Evolutionary conservation across 2,888 invertebrate genomes (phyloP), one percentile per base, ranked within the genome.

Genomic region (Caenorhabditis sinica): DNA sequence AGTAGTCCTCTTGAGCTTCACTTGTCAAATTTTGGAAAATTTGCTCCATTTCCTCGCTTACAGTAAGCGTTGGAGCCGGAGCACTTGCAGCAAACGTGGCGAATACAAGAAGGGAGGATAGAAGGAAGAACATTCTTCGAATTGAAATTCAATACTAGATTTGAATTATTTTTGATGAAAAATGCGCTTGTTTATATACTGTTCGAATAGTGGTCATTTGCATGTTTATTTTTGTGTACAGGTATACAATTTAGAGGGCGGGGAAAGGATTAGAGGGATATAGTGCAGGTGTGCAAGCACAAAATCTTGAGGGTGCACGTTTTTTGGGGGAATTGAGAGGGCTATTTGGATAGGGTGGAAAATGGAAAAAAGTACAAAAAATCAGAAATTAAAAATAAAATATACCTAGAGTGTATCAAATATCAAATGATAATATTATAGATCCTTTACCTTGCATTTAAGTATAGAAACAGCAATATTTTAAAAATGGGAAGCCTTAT

Each of bases 11-110:
- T 40, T 69, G 69, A 56, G 40, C 69, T 25, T 69, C 69, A 1
- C 11, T 23, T 0, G 69, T 69, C 53, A 69, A 36, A 56, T 69
- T 69, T 53, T 69, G 69, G n/a, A 69, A 69, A 20, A 69, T 69
- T 20, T 40, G 40, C 23, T 69, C 69, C 53, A 69, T 56, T 40
- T 69, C 56, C 40, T 69, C 69, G 11, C 11, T 13, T 11, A 56
- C 69, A 53, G 69, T 56, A 6, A 43, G 56, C 6, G 40, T 23
- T 30, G 69, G 69, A 25, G 69, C 33, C 33, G 69, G 69, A 25
- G 69, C 69, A 40, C 23, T 15, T 0, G 53, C 23, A 5, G 11
- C 69, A 1, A 56, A 9, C 17, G 40, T 20, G 20, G 56, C 23
- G 28, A 68, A 15, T 8, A 53, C 15, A 4, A 53, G 20, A 20